Evolutionary conservation across 2,888 invertebrate genomes (phyloP), one percentile per base, ranked within the genome.

Genomic region (Anthophora plumipes): DNA sequence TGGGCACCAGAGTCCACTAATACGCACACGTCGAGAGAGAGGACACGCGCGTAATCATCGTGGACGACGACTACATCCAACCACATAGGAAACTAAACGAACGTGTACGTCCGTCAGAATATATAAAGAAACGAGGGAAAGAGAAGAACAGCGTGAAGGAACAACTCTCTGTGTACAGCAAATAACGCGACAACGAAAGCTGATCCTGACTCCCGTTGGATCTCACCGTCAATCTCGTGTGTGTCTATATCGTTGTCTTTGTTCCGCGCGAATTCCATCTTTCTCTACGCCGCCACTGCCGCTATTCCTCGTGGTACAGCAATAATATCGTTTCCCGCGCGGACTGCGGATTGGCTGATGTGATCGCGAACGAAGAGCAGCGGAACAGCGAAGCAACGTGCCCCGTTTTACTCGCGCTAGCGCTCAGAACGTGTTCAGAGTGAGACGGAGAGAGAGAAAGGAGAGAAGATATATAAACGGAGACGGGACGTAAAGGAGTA

Each of bases 311-410:
- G 91, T 91, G 91, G 91, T 85, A 84, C 84, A 82, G 89, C 87
- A 91, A 91, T 91, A 91, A 91, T 91, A 91, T 91, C 90, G 90
- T 91, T 92, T 92, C 91, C 91, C 91, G 91, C 91, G 91, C 91
- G 89, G 80, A 86, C 82, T 73, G 84, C 86, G 86, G 91, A 92
- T 92, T 92, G 91, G 91, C 86, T 81, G 87, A 68, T 83, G 82
- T 75, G 77, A 76, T 60, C 46, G 48, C 74, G 54, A 60, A 63
- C 81, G 83, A 82, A 81, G 69, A 83, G 70, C 70, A 75, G 59
- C 41, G 39, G 59, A 71, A 66, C 73, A 54, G 71, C 74, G 43
- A 74, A 74, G 71, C 77, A 83, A 80, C 79, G 79, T 74, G 81
- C 73, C 66, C 73, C 78, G 80, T 85, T 86, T 86, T 85, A 87